Conservation (phyloP, 2,797 vertebrate genomes). For the Fringilla coelebs region DNA sequence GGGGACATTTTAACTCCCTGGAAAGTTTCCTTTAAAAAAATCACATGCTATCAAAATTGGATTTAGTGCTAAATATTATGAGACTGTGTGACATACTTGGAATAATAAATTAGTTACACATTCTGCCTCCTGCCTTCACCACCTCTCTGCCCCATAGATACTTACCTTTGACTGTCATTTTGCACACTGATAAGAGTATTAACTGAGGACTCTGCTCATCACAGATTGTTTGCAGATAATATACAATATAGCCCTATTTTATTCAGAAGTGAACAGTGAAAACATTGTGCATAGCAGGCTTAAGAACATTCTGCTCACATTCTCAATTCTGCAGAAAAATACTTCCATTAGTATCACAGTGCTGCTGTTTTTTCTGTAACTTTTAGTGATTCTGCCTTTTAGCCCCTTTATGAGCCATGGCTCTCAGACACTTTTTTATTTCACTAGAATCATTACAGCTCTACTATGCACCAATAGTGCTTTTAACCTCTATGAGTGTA, state of each 20-base stretch:
- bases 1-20: not conserved
- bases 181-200: not conserved
- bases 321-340: not conserved
- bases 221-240: not conserved
- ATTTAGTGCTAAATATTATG: not conserved
- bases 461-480: not conserved
- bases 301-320: not conserved
- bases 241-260: not conserved
- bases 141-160: not conserved
- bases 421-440: not conserved
- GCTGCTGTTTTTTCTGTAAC: not conserved
- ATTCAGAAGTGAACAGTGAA: not conserved
- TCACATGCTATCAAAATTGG: not conserved
- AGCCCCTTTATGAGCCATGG: not conserved
- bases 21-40: not conserved
- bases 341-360: not conserved
- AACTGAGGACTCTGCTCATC: not conserved
- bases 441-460: not conserved
- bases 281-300: not conserved
- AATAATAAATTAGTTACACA: not conserved
- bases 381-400: constrained; percentile 7
- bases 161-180: not conserved
- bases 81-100: not conserved
- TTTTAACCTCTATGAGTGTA: constrained; percentile 6
- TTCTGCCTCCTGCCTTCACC: not conserved